Percentiles rank a stretch among this genome's conserved stretches.
phyloP scores from a whole-genome alignment of 2,113 vertebrate genomes.

The Suncus etruscus region DNA sequence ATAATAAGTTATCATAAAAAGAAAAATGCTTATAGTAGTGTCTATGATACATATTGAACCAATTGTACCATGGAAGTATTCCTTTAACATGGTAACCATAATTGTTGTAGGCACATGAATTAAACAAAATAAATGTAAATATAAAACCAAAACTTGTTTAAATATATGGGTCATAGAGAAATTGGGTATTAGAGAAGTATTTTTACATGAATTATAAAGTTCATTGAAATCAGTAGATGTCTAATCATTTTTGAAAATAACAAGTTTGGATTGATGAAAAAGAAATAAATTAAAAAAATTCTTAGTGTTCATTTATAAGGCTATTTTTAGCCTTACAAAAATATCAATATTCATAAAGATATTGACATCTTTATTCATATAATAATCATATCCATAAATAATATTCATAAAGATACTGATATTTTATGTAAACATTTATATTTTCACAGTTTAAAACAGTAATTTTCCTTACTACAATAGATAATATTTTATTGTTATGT shows the following conservation, averaged over 20 bases:
- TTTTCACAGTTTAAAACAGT: neutral
- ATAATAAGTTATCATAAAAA: neutral
- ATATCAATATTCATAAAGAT: neutral
- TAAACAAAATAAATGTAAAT: neutral
- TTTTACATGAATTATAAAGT: neutral
- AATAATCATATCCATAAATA: no score
- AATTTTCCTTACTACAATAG: neutral
- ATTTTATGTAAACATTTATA: neutral
- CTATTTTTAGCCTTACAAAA: neutral
- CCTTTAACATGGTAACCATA: neutral
- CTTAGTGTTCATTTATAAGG: neutral
- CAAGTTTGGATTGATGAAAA: fast-evolving
- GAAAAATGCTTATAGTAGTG: neutral
- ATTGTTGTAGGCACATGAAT: neutral
- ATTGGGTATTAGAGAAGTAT: neutral
- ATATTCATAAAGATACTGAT: no score
- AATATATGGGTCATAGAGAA: neutral
- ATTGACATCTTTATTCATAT: no score
- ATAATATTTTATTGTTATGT: neutral
- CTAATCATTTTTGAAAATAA: neutral
- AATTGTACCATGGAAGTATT: neutral
- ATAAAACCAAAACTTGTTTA: neutral
- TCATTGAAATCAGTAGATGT: fast-evolving
- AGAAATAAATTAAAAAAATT: neutral
- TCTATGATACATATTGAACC: neutral